Conservation (phyloP, 2,888 invertebrate genomes). For the Chaitophorus viminalis region DNA sequence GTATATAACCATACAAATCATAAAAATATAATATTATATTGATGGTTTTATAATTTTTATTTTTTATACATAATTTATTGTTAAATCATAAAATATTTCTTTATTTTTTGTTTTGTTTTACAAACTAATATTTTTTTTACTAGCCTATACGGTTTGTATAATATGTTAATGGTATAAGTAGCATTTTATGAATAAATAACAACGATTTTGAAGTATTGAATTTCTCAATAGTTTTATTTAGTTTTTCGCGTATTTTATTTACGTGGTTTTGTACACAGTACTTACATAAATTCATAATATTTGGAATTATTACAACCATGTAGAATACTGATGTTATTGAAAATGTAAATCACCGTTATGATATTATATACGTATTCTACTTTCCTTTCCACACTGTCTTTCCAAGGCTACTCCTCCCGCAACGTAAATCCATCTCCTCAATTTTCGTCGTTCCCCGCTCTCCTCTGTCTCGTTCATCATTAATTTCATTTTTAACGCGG, state of each 20-base stretch:
- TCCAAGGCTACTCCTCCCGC: too few species aligned
- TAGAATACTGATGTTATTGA: background rate
- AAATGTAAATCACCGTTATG: background rate
- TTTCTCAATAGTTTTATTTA: background rate
- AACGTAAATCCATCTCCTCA: too few species aligned
- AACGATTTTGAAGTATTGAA: background rate
- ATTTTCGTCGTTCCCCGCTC: too few species aligned
- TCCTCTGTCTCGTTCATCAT: too few species aligned
- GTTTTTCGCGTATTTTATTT: background rate
- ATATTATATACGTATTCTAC: too few species aligned
- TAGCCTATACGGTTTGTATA: background rate
- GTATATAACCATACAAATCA: too few species aligned
- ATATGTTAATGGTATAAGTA: background rate
- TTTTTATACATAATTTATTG: too few species aligned
- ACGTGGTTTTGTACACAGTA: constrained; percentile 9
- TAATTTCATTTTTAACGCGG: too few species aligned
- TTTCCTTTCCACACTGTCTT: too few species aligned
- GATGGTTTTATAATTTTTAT: too few species aligned
- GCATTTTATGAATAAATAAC: constrained; percentile 15
- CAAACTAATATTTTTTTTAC: background rate
- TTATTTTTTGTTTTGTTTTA: background rate
- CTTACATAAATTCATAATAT: background rate
- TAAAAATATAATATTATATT: too few species aligned
- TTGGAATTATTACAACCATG: background rate
- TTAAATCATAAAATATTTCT: too few species aligned